A percentile compares a stretch with the other conserved stretches of the same genome.
Evolutionary conservation across 2,797 vertebrate genomes (phyloP).

Genomic region (Eleutherodactylus coqui): DNA sequence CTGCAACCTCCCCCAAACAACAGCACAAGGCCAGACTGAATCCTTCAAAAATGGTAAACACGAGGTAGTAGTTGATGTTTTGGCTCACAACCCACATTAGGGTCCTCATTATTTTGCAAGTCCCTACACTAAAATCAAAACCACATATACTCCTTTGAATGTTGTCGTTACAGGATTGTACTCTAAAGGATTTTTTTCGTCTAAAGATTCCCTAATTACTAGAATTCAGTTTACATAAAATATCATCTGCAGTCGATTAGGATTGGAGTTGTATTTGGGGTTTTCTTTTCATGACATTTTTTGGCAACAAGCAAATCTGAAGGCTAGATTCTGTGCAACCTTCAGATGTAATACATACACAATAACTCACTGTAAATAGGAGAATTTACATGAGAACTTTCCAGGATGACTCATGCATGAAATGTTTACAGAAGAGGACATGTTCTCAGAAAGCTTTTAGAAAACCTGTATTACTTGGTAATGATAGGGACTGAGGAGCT

Average conservation of each 20-base stretch:
- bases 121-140: background rate
- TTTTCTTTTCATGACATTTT: background rate
- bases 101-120: too few species aligned
- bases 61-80: too few species aligned
- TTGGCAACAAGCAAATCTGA: background rate
- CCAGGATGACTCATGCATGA: constrained; percentile 13
- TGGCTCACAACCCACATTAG: background rate
- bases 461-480: background rate
- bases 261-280: background rate
- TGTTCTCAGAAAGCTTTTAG: background rate
- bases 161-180: background rate
- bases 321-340: background rate
- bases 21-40: too few species aligned
- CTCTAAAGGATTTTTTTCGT: too few species aligned
- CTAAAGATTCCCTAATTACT: background rate
- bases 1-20: too few species aligned
- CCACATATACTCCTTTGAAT: too few species aligned
- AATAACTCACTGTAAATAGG: background rate
- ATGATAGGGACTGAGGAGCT: background rate
- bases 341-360: constrained; percentile 1
- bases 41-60: too few species aligned
- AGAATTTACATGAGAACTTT: constrained; percentile 9
- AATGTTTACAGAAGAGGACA: constrained; percentile 6
- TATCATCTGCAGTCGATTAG: background rate
- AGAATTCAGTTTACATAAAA: background rate